A percentile compares a stretch with the other conserved stretches of the same genome.
Evolutionary conservation across 2,888 invertebrate genomes (phyloP).

Genomic region (Apotomis capreana): DNA sequence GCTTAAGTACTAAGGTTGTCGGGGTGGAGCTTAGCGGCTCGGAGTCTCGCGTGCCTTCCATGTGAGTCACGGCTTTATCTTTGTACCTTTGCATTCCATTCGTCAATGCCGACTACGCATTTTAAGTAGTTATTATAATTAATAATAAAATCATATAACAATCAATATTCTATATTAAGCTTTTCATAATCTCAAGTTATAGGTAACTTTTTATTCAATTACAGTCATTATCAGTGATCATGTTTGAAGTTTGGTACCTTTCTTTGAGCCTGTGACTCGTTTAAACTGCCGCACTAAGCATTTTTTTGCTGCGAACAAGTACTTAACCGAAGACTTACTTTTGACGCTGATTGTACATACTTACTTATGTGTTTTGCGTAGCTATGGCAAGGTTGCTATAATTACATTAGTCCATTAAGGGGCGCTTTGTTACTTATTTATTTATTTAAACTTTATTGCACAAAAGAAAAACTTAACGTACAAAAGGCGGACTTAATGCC

Average conservation of each 20-base stretch:
- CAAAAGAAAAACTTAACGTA: too few species aligned
- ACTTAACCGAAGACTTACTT: too few species aligned
- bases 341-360: too few species aligned
- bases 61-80: constrained; percentile 73
- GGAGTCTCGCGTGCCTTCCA: constrained; percentile 69
- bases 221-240: too few species aligned
- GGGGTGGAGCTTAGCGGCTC: constrained; percentile 58
- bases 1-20: constrained; percentile 48
- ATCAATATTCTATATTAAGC: neutral
- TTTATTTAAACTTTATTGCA: too few species aligned
- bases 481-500: too few species aligned
- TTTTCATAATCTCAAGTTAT: neutral
- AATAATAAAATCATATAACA: neutral
- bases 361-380: neutral
- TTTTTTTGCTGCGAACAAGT: too few species aligned
- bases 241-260: too few species aligned
- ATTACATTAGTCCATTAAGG: constrained; percentile 15
- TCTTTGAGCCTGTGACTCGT: too few species aligned
- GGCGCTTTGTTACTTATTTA: constrained; percentile 8
- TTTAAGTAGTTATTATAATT: constrained; percentile 34
- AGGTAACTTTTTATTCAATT: neutral
- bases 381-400: neutral
- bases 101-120: constrained; percentile 50
- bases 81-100: constrained; percentile 72
- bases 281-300: too few species aligned